phyloP scores from a whole-genome alignment of 2,888 invertebrate genomes.

The Prosapia bicincta region DNA sequence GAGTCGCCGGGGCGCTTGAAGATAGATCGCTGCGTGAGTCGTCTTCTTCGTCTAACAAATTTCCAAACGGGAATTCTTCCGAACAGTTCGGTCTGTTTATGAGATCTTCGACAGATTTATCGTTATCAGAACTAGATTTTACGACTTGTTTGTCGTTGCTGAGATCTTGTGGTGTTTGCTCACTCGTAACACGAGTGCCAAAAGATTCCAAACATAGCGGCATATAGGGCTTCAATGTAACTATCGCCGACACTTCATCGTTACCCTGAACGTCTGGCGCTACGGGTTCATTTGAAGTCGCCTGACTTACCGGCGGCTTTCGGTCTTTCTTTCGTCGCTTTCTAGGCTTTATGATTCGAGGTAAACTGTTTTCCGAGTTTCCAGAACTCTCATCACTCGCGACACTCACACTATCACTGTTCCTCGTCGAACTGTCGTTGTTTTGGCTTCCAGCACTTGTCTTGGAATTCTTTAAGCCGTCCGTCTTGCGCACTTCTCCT shows the following conservation, averaged over 20 bases:
- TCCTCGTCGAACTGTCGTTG: constrained; percentile 17
- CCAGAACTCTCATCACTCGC: constrained; percentile 73
- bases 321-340: constrained; percentile 88
- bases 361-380: constrained; percentile 71
- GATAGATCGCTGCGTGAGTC: constrained; percentile 16
- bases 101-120: constrained; percentile 25
- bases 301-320: constrained; percentile 55
- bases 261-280: constrained; percentile 1
- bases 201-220: constrained; percentile 41
- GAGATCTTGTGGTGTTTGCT: constrained; percentile 20
- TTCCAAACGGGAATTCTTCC: constrained; percentile 26
- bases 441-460: constrained; percentile 19
- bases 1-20: constrained; percentile 42
- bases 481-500: background rate
- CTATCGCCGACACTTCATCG: constrained; percentile 35
- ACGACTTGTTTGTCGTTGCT: constrained; percentile 7
- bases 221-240: constrained; percentile 50
- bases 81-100: constrained; percentile 11
- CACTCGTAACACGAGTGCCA: constrained; percentile 10
- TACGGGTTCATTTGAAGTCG: constrained; percentile 7
- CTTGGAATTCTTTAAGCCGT: constrained; percentile 13
- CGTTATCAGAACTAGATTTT: constrained; percentile 7
- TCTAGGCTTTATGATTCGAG: constrained; percentile 83
- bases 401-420: constrained; percentile 62
- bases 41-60: constrained; percentile 28